These are phyloP conservation scores for Euura lappo DNA, from an alignment of 1,140 invertebrate species.

Conservation along the genomic window DNA sequence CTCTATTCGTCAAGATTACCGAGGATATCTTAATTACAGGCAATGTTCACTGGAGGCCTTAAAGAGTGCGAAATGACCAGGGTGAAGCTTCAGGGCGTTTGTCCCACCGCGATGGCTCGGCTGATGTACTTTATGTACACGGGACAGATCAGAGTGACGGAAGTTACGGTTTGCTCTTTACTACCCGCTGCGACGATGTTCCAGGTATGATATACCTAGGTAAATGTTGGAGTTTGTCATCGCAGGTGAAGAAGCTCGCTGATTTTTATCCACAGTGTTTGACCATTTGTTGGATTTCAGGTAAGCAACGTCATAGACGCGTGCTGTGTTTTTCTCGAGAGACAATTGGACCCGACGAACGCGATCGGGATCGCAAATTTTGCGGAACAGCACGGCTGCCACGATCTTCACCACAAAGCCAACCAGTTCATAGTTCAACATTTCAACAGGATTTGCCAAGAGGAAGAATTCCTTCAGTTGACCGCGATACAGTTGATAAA, in stretches of 20 bases:
- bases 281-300: slow-evolving; percentile 51
- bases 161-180: slow-evolving; percentile 88
- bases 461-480: slow-evolving; percentile 89
- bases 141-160: slow-evolving; percentile 85
- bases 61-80: slow-evolving; percentile 86
- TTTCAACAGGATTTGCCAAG: slow-evolving; percentile 87
- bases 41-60: slow-evolving; percentile 91
- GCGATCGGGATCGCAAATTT: slow-evolving; percentile 92
- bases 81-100: slow-evolving; percentile 86
- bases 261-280: too few species aligned
- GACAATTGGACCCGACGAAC: slow-evolving; percentile 90
- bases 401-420: slow-evolving; percentile 82
- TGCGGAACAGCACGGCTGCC: slow-evolving; percentile 89
- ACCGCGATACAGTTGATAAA: slow-evolving; percentile 79
- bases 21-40: slow-evolving; percentile 58
- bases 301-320: slow-evolving; percentile 89
- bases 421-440: slow-evolving; percentile 89
- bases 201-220: slow-evolving; percentile 67
- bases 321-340: slow-evolving; percentile 88
- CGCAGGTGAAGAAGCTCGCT: too few species aligned
- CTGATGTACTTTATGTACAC: slow-evolving; percentile 92
- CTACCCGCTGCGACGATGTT: slow-evolving; percentile 93
- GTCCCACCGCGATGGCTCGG: slow-evolving; percentile 82
- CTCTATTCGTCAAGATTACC: too few species aligned
- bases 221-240: neutral